These are phyloP conservation scores for Scleropages formosus DNA, from an alignment of 2,797 vertebrate genomes.

Conservation along the genomic window DNA sequence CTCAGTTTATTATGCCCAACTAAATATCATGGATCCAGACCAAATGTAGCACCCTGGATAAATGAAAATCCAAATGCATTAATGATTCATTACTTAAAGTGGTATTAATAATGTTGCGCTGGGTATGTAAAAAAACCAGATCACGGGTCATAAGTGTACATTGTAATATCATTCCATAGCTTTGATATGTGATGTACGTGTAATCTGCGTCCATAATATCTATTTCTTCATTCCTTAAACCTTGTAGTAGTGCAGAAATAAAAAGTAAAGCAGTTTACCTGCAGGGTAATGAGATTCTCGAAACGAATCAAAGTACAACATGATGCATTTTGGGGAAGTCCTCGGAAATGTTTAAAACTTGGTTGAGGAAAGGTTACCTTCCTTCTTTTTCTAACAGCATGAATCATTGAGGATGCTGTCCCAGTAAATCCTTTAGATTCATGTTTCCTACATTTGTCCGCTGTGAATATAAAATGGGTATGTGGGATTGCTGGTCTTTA, in stretches of 20 bases:
- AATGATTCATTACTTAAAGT: too few species aligned
- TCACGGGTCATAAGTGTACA: too few species aligned
- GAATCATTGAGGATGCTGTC: not conserved
- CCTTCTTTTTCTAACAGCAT: not conserved
- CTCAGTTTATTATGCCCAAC: too few species aligned
- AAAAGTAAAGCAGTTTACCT: not conserved
- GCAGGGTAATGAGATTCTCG: not conserved
- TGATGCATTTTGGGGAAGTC: not conserved
- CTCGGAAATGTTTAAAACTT: not conserved
- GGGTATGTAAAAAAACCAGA: too few species aligned
- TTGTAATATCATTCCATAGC: not conserved
- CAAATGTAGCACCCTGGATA: too few species aligned
- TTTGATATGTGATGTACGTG: not conserved
- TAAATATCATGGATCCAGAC: too few species aligned
- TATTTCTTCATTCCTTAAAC: not conserved
- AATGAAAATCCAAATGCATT: too few species aligned
- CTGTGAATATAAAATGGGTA: not conserved
- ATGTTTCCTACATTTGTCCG: not conserved
- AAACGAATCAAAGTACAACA: not conserved
- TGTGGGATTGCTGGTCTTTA: not conserved
- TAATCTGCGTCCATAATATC: not conserved
- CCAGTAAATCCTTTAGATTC: conserved; percentile 16
- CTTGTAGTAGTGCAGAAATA: too few species aligned
- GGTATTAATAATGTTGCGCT: too few species aligned
- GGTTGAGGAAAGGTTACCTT: not conserved